Evolutionary conservation across 2,888 invertebrate species (phyloP), one percentile per base, ranked within the genome.

Genomic region (Cheilosia scutellata): DNA sequence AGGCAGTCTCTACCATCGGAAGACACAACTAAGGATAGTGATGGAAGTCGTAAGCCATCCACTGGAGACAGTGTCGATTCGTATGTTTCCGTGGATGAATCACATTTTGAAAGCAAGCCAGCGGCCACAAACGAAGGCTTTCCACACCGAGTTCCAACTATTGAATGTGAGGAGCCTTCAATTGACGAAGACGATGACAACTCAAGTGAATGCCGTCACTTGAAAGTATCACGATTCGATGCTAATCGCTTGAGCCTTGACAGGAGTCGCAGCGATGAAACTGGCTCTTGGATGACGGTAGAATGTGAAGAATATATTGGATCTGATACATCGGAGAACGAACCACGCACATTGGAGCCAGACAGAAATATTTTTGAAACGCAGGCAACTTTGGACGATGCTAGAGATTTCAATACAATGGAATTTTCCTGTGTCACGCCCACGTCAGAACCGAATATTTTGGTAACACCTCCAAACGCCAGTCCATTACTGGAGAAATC

Each of bases 221-320:
- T 92, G 1, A 91, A 91, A 86, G 91, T 91, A 3, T 90, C 90
- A 0, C 89, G 90, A 7, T 88, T 90, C 11, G 91, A 92, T 79
- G 88, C 89, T 0, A 91, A 91, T 87, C 90, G 92, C 1, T 88
- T 92, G 2, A 92, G 92, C 63, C 88, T 92, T 63, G 92, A 92
- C 87, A 93, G 95, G 3, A 95, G 94, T 80, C 93, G 93, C 88
- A 95, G 95, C 88, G 95, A 95, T 90, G 95, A 95, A 89, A 95
- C 95, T 0, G 94, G 94, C 1, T 95, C 95, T 1, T 95, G 95
- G 94, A 93, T 95, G 88, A 95, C 95, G 0, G 94, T 94, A 2
- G 95, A 95, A 88, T 94, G 94, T 89, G 95, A 95, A 87, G 95
- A 95, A 89, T 94, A 93, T 88, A 94, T 94, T n/a, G 94, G 94